phyloP scores from a whole-genome alignment of 35 echinoderm and acorn worm genomes.

The Anneissia japonica region DNA sequence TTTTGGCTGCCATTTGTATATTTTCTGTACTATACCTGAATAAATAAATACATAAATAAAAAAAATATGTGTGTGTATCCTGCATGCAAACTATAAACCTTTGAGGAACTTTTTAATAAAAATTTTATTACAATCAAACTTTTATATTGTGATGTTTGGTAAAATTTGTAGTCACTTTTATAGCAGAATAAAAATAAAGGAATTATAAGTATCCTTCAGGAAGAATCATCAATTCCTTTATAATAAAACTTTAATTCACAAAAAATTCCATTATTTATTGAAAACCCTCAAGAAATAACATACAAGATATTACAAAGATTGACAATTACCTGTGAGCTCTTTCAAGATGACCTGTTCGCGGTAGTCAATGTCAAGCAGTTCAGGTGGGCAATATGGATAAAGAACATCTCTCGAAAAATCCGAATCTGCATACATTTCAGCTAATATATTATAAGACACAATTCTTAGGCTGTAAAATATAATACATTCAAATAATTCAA shows the following conservation, averaged over 20 bases:
- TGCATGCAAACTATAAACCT: no score
- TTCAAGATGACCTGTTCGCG: constrained; percentile 66
- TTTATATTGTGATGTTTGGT: no score
- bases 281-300: background rate
- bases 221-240: background rate
- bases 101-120: no score
- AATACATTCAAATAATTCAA: background rate
- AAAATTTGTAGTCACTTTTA: no score
- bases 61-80: no score
- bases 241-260: background rate
- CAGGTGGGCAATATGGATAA: constrained; percentile 72
- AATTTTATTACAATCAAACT: no score
- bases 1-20: no score
- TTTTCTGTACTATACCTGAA: no score
- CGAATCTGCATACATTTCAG: constrained; percentile 82
- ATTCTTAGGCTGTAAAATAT: constrained; percentile 59
- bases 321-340: constrained; percentile 59
- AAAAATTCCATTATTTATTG: background rate
- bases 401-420: constrained; percentile 70
- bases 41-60: no score
- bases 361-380: constrained; percentile 60
- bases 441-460: constrained; percentile 82
- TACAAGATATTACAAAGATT: background rate
- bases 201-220: background rate
- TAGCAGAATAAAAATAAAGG: no score